Conservation (phyloP, 1,140 invertebrate species). For the Palaemon carinicauda region DNA sequence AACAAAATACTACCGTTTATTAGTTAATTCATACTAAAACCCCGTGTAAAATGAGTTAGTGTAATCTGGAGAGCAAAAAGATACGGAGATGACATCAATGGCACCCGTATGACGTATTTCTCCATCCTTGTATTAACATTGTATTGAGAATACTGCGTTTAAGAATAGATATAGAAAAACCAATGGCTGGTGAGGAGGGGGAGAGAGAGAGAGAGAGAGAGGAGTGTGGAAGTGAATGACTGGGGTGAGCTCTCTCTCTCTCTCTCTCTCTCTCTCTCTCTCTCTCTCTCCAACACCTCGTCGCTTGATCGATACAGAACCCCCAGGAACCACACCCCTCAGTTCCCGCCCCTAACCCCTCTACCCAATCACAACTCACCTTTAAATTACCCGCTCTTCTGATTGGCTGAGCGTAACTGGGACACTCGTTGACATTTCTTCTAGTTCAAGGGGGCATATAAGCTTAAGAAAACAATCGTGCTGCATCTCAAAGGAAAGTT, state of each 20-base stretch:
- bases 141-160: not conserved
- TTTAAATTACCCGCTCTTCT: not conserved
- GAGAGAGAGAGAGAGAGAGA: accelerated
- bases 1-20: too few species aligned
- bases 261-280: not conserved
- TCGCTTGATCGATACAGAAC: not conserved
- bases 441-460: not conserved
- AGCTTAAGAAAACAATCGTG: not conserved
- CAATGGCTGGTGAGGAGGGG: not conserved
- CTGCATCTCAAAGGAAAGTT: not conserved
- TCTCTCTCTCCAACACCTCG: not conserved
- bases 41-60: too few species aligned
- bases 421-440: slow-evolving; percentile 6
- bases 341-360: not conserved
- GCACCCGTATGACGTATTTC: too few species aligned
- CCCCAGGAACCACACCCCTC: not conserved
- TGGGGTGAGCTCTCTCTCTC: not conserved
- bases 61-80: too few species aligned
- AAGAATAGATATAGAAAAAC: not conserved
- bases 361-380: not conserved
- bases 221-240: not conserved
- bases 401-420: not conserved
- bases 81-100: not conserved
- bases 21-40: too few species aligned
- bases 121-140: not conserved